Evolutionary conservation across 2,888 invertebrate species (phyloP).

Genomic region (Shargacucullia verbasci): DNA sequence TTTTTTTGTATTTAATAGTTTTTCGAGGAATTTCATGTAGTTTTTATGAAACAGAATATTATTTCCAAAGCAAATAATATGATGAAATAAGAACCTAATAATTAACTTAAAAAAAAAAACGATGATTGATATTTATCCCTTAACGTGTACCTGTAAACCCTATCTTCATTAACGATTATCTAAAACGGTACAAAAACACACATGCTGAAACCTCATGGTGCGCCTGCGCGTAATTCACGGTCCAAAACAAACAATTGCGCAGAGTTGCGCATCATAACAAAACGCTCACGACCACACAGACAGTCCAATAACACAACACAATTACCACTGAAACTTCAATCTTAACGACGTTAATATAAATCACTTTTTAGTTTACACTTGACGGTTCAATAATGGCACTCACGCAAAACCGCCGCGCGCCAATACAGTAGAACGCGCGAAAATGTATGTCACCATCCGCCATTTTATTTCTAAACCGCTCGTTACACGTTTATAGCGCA

Average conservation of each 20-base stretch:
- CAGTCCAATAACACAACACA: slow-evolving; percentile 53
- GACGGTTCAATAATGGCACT: slow-evolving; percentile 21
- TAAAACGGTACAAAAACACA: slow-evolving; percentile 39
- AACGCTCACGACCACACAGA: slow-evolving; percentile 49
- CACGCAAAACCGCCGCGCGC: slow-evolving; percentile 34
- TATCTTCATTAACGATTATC: slow-evolving; percentile 26
- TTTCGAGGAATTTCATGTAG: too few species aligned
- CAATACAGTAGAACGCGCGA: slow-evolving; percentile 44
- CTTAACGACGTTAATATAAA: slow-evolving; percentile 41
- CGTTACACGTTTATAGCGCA: slow-evolving; percentile 64
- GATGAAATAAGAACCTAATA: too few species aligned
- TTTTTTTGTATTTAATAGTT: too few species aligned
- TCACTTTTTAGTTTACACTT: slow-evolving; percentile 48
- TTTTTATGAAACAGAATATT: too few species aligned
- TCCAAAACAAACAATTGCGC: slow-evolving; percentile 62
- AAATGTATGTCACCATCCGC: slow-evolving; percentile 59
- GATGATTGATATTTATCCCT: too few species aligned
- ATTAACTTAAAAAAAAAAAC: too few species aligned
- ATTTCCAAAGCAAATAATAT: too few species aligned
- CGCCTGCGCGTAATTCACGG: slow-evolving; percentile 36
- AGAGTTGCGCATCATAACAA: slow-evolving; percentile 63
- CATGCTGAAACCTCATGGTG: slow-evolving; percentile 35
- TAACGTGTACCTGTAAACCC: slow-evolving; percentile 26
- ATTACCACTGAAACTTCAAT: slow-evolving; percentile 49
- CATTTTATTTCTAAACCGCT: slow-evolving; percentile 57